Evolutionary conservation across 1,140 invertebrate species (phyloP).

Genomic region (Nasonia giraulti): DNA sequence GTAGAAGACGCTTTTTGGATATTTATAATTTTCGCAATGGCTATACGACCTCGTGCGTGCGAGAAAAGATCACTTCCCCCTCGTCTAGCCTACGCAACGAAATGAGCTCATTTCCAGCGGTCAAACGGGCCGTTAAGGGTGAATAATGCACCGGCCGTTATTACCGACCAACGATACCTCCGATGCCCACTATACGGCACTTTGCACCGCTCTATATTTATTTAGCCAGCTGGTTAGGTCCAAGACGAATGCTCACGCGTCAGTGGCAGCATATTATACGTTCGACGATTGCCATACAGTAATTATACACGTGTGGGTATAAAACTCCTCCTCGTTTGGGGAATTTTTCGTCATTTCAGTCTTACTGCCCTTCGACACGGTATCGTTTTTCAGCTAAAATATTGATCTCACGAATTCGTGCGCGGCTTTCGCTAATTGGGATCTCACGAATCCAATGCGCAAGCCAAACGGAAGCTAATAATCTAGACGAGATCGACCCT

Average conservation of each 20-base stretch:
- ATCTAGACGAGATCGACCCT: too few relatives aligned
- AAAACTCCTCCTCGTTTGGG: too few relatives aligned
- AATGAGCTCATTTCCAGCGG: constrained; percentile 64
- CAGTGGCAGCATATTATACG: constrained; percentile 19
- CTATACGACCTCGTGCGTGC: background rate
- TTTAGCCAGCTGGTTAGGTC: constrained; percentile 10
- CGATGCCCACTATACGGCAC: constrained; percentile 22
- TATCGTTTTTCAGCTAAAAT: too few relatives aligned
- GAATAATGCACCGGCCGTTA: constrained; percentile 68
- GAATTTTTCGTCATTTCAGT: too few relatives aligned
- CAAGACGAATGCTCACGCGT: constrained; percentile 11
- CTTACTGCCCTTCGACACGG: too few relatives aligned
- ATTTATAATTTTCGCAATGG: too few relatives aligned
- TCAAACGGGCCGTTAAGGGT: constrained; percentile 63
- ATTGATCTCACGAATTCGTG: too few relatives aligned
- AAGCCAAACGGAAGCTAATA: too few relatives aligned
- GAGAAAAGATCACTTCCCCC: background rate
- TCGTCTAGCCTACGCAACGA: constrained; percentile 11
- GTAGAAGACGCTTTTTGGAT: too few relatives aligned
- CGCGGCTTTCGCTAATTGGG: too few relatives aligned
- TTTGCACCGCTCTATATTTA: constrained; percentile 7
- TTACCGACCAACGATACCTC: constrained; percentile 55
- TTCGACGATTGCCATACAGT: constrained; percentile 25
- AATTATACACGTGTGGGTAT: too few relatives aligned
- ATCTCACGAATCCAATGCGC: too few relatives aligned